Evolutionary conservation across 2,888 invertebrate species (phyloP).

Genomic region (Endomychus coccineus): DNA sequence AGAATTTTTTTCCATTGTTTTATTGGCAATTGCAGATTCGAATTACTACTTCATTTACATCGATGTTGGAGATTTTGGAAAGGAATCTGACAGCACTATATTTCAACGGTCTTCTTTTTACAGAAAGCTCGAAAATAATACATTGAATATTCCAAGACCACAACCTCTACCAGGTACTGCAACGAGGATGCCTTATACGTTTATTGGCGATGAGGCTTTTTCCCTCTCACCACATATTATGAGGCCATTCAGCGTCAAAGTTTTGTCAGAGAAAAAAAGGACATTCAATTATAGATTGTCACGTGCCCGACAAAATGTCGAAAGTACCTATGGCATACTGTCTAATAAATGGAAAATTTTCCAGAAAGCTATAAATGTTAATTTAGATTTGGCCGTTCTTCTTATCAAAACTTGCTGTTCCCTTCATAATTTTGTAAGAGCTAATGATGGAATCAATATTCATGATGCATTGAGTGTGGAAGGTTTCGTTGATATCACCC

Average conservation of each 20-base stretch:
- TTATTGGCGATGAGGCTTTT: slow-evolving; percentile 18
- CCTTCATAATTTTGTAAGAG: slow-evolving; percentile 18
- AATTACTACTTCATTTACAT: slow-evolving; percentile 18
- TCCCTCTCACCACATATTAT: slow-evolving; percentile 16
- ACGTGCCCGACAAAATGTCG: slow-evolving; percentile 19
- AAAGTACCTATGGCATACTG: slow-evolving; percentile 21
- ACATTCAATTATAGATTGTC: too few species aligned
- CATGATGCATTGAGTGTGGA: slow-evolving; percentile 7
- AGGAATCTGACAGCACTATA: slow-evolving; percentile 23
- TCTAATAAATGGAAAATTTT: slow-evolving; percentile 23
- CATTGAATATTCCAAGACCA: slow-evolving; percentile 18
- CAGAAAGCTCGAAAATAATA: too few species aligned
- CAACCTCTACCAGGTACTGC: slow-evolving; percentile 10
- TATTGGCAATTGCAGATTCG: slow-evolving; percentile 23
- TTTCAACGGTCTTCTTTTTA: slow-evolving; percentile 20
- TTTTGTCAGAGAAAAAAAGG: slow-evolving; percentile 17
- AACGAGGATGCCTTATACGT: slow-evolving; percentile 17
- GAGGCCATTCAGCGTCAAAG: slow-evolving; percentile 14
- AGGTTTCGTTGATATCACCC: neutral
- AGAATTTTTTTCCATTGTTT: slow-evolving; percentile 21
- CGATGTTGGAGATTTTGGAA: slow-evolving; percentile 22
- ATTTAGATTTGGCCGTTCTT: slow-evolving; percentile 17
- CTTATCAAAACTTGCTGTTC: slow-evolving; percentile 21
- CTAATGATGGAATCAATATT: slow-evolving; percentile 16
- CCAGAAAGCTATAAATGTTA: too few species aligned